phyloP scores from a whole-genome alignment of 2,888 invertebrate species.

The Amiota communis region DNA sequence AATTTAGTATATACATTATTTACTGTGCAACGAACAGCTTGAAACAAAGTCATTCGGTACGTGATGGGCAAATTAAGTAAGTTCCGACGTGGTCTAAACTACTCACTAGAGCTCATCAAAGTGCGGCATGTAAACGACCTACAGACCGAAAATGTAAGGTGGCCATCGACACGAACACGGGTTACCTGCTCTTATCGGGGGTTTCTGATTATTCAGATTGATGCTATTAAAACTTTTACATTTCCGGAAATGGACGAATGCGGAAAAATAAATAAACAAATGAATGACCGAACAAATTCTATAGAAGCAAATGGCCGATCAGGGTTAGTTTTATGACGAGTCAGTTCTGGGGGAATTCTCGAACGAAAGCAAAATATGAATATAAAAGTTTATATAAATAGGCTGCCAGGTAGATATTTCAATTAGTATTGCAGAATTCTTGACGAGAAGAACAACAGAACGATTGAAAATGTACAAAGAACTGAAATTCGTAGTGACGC shows the following conservation, averaged over 20 bases:
- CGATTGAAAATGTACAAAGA: conserved; percentile 3
- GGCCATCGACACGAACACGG: conserved; percentile 53
- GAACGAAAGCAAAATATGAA: neutral
- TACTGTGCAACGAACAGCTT: conserved; percentile 28
- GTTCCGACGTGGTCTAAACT: neutral
- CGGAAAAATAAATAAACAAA: conserved; percentile 50
- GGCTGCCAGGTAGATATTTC: conserved; percentile 29
- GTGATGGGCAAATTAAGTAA: conserved; percentile 54
- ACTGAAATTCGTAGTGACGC: conserved; percentile 9
- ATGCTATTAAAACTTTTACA: conserved; percentile 48
- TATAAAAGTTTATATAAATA: conserved; percentile 44
- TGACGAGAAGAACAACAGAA: conserved; percentile 32
- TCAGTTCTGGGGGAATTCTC: conserved; percentile 35
- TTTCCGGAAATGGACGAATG: conserved; percentile 55
- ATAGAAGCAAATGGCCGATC: conserved; percentile 52
- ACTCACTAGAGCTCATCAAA: neutral
- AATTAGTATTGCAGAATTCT: neutral
- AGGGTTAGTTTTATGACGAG: conserved; percentile 61
- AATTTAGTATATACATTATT: neutral
- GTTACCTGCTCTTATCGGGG: conserved; percentile 58
- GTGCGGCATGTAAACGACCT: conserved; percentile 33
- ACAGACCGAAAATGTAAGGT: conserved; percentile 46
- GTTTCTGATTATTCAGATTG: neutral
- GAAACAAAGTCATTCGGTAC: conserved; percentile 62
- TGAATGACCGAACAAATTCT: conserved; percentile 23